These are phyloP conservation scores for Andrena dorsata DNA, from an alignment of 2,888 invertebrate genomes.

Conservation along the genomic window DNA sequence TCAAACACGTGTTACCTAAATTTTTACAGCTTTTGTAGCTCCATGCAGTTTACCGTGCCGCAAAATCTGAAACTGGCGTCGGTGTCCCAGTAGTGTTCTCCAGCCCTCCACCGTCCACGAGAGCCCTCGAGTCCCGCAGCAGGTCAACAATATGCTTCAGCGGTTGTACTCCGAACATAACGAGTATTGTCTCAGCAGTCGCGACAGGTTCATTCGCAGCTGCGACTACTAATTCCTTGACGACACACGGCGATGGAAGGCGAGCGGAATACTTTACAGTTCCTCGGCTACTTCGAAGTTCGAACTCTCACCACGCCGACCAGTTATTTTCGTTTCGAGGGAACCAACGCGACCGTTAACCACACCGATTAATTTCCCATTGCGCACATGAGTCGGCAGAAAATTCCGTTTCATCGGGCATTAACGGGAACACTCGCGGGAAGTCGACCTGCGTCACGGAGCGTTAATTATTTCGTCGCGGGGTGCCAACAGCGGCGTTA, in stretches of 20 bases:
- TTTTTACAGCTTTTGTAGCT: not conserved
- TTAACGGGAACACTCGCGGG: not conserved
- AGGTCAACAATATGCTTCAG: not conserved
- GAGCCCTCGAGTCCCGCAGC: not conserved
- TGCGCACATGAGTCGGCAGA: not conserved
- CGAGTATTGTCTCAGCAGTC: not conserved
- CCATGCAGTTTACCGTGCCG: not conserved
- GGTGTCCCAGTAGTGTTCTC: not conserved
- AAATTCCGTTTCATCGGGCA: not conserved
- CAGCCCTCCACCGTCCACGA: not conserved
- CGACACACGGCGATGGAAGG: not conserved
- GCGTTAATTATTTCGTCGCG: conserved; percentile 12
- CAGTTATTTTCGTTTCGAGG: not conserved
- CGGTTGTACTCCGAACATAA: conserved; percentile 1
- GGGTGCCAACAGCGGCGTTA: not conserved
- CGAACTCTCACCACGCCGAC: no score
- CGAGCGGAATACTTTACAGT: not conserved
- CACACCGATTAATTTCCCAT: not conserved
- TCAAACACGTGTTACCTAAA: no score
- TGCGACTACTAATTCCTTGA: not conserved
- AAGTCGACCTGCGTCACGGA: not conserved
- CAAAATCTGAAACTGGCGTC: not conserved
- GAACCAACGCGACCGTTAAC: not conserved
- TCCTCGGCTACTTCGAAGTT: not conserved
- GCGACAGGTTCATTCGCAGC: not conserved